Conservation (phyloP, 1,140 invertebrate species). For the Calliphora vicina region DNA sequence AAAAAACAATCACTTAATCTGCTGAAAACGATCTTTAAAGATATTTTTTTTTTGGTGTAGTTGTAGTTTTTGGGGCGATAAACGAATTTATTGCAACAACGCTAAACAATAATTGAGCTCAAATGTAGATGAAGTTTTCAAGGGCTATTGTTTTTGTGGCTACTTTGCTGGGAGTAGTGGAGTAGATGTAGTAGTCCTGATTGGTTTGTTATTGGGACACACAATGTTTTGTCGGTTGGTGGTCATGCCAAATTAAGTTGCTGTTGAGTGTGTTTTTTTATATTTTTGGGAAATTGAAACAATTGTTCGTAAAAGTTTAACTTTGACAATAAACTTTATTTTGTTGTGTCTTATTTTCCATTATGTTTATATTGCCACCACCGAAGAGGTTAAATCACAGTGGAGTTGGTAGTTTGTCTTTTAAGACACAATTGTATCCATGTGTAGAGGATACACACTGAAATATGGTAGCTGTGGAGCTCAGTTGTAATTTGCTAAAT, state of each 20-base stretch:
- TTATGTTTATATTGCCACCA: neutral
- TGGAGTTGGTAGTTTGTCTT: neutral
- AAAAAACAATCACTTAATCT: slow-evolving; percentile 21
- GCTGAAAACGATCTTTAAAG: slow-evolving; percentile 20
- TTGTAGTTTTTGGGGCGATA: slow-evolving; percentile 22
- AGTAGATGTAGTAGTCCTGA: neutral
- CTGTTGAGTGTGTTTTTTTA: neutral
- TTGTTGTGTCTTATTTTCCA: neutral
- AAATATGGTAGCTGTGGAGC: neutral
- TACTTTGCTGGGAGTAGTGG: neutral
- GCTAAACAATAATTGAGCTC: slow-evolving; percentile 20
- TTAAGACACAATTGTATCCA: neutral
- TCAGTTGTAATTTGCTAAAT: neutral
- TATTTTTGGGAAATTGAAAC: neutral
- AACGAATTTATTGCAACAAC: slow-evolving; percentile 35
- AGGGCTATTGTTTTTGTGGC: slow-evolving; percentile 17
- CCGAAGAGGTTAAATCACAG: neutral
- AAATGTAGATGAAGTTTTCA: slow-evolving; percentile 31
- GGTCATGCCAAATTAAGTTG: slow-evolving; percentile 26
- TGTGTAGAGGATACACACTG: neutral
- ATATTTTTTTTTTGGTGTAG: neutral
- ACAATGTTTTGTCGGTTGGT: slow-evolving; percentile 12
- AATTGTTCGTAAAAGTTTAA: neutral
- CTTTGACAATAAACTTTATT: slow-evolving; percentile 23
- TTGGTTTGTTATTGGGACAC: neutral